Percentiles rank a stretch among this genome's conserved stretches.
Conservation (phyloP, 2,113 vertebrate species). For the Rhinichthys klamathensis region DNA sequence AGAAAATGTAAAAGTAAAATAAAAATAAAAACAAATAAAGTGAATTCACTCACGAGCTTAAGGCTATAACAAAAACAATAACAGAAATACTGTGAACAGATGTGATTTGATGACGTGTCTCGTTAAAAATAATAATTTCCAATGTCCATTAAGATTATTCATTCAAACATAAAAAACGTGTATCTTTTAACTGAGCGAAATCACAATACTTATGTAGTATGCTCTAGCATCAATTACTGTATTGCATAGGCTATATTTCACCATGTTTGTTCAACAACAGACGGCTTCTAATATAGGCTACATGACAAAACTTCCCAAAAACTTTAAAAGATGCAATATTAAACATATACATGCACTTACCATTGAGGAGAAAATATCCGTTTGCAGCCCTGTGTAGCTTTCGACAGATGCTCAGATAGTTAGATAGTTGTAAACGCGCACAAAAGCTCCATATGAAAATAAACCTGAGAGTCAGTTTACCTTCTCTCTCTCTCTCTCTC, state of each 20-base stretch:
- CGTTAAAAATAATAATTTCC: neutral
- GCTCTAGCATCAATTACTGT: neutral
- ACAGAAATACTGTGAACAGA: neutral
- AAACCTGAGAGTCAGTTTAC: neutral
- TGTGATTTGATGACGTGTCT: neutral
- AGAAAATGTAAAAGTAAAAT: neutral
- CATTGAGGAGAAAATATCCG: constrained; percentile 2
- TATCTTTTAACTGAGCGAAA: neutral
- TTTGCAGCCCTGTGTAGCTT: neutral
- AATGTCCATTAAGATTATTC: neutral
- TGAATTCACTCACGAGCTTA: neutral
- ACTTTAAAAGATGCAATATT: neutral
- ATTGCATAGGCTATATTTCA: neutral
- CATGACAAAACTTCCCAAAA: neutral
- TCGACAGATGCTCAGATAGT: neutral
- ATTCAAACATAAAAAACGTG: neutral
- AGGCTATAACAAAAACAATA: neutral
- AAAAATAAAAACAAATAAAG: neutral
- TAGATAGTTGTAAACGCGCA: neutral
- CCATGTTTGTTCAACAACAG: neutral
- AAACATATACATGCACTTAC: constrained; percentile 8
- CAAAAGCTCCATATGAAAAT: constrained; percentile 19
- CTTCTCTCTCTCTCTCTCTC: constrained; percentile 3
- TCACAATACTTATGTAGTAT: neutral
- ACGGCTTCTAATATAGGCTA: neutral